Evolutionary conservation across 2,888 invertebrate species (phyloP).

Genomic region (Idaea aversata): DNA sequence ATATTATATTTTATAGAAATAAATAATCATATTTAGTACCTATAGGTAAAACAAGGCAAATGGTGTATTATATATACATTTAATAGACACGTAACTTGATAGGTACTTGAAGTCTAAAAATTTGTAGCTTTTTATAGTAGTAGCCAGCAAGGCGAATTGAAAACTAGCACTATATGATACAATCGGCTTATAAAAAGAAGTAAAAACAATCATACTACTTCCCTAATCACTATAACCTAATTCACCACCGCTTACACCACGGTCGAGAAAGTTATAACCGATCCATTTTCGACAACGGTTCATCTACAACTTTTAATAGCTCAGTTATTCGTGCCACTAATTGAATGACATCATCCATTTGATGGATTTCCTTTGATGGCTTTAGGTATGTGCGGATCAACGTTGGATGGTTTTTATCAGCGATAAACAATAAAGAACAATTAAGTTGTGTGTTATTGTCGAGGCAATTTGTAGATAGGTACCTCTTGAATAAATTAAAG

Average conservation of each 20-base stretch:
- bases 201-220: too few relatives aligned
- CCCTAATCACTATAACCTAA: background rate
- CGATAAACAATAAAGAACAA: background rate
- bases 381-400: background rate
- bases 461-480: background rate
- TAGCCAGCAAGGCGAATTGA: too few relatives aligned
- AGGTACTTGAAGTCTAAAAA: too few relatives aligned
- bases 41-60: too few relatives aligned
- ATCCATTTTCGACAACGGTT: background rate
- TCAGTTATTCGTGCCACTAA: constrained; percentile 16
- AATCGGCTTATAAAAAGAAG: too few relatives aligned
- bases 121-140: too few relatives aligned
- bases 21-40: too few relatives aligned
- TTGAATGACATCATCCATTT: constrained; percentile 20
- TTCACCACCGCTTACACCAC: background rate
- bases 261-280: constrained; percentile 2
- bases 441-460: background rate
- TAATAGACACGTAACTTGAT: too few relatives aligned
- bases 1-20: too few relatives aligned
- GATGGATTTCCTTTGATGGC: constrained; percentile 10
- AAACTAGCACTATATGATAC: too few relatives aligned
- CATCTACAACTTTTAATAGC: background rate
- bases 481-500: background rate
- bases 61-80: too few relatives aligned
- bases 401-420: background rate